These are phyloP conservation scores for Drosophila sp. DNA, from an alignment of 1,140 invertebrate species.

Conservation along the genomic window DNA sequence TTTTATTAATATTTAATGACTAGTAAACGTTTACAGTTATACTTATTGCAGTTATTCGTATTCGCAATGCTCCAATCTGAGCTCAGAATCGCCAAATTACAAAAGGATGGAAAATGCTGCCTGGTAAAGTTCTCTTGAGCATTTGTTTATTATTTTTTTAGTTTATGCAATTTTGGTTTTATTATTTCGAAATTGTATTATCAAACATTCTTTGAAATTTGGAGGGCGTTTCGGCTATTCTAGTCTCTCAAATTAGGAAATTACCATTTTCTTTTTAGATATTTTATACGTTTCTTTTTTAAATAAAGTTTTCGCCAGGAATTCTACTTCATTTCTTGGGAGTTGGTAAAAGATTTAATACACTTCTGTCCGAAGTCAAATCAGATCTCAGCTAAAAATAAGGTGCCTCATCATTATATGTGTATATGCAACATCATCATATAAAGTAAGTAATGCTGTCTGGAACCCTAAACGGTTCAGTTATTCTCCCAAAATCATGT, in stretches of 20 bases:
- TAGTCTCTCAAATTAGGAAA: slow-evolving; percentile 49
- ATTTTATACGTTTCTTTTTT: slow-evolving; percentile 14
- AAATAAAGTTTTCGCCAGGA: slow-evolving; percentile 7
- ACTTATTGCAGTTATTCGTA: slow-evolving; percentile 42
- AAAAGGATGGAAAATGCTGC: slow-evolving; percentile 56
- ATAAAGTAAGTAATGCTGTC: slow-evolving; percentile 72
- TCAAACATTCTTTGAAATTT: slow-evolving; percentile 73
- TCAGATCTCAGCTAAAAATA: slow-evolving; percentile 18
- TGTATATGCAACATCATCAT: slow-evolving; percentile 42
- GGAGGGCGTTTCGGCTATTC: slow-evolving; percentile 69
- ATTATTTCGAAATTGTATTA: slow-evolving; percentile 54
- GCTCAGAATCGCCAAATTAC: slow-evolving; percentile 22
- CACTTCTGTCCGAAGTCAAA: neutral
- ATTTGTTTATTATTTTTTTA: slow-evolving; percentile 19
- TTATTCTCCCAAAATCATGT: slow-evolving; percentile 59
- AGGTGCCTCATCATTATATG: slow-evolving; percentile 15
- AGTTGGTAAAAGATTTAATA: neutral
- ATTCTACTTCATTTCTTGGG: slow-evolving; percentile 5
- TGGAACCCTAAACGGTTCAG: slow-evolving; percentile 70
- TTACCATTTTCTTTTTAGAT: slow-evolving; percentile 11
- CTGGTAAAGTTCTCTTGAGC: slow-evolving; percentile 62
- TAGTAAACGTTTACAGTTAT: slow-evolving; percentile 77
- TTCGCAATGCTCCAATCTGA: slow-evolving; percentile 13
- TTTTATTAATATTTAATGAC: slow-evolving; percentile 67
- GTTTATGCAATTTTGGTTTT: slow-evolving; percentile 26